Percentiles rank a stretch among this genome's conserved stretches.
Conservation (phyloP, 2,797 vertebrate species). For the Scolopax rusticola region DNA sequence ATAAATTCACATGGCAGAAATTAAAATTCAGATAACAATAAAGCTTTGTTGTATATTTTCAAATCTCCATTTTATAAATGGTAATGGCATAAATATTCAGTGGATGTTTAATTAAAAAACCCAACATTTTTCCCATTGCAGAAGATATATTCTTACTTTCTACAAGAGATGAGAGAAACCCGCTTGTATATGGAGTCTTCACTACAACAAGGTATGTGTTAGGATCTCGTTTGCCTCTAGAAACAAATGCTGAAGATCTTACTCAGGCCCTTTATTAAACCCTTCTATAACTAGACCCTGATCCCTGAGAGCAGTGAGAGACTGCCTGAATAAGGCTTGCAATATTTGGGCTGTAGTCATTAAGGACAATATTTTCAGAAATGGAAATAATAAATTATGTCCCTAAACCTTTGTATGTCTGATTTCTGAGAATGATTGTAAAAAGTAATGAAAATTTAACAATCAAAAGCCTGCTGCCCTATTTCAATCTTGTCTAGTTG, state of each 20-base stretch:
- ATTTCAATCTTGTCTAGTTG: not conserved
- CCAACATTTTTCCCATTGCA: conserved; percentile 65
- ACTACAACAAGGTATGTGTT: conserved; percentile 92
- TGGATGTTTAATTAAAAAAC: not conserved
- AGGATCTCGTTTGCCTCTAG: not conserved
- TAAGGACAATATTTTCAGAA: not conserved
- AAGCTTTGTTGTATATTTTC: not conserved
- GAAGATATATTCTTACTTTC: conserved; percentile 95
- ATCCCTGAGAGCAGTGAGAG: not conserved
- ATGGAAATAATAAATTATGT: not conserved
- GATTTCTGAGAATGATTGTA: not conserved
- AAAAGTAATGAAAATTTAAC: not conserved
- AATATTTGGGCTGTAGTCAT: not conserved
- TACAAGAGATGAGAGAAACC: conserved; percentile 94
- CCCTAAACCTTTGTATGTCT: not conserved
- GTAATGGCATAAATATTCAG: not conserved
- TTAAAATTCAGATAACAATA: not conserved
- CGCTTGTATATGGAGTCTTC: conserved; percentile 93
- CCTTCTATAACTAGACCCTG: not conserved
- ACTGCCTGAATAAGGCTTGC: not conserved
- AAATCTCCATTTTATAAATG: not conserved
- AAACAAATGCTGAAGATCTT: not conserved
- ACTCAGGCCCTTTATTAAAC: not conserved
- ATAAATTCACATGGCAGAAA: not conserved
- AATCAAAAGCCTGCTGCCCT: not conserved